Percentiles rank a stretch among this genome's conserved stretches.
These are phyloP conservation scores for Ursus arctos DNA, from an alignment of 2,113 vertebrate species.

Conservation along the genomic window DNA sequence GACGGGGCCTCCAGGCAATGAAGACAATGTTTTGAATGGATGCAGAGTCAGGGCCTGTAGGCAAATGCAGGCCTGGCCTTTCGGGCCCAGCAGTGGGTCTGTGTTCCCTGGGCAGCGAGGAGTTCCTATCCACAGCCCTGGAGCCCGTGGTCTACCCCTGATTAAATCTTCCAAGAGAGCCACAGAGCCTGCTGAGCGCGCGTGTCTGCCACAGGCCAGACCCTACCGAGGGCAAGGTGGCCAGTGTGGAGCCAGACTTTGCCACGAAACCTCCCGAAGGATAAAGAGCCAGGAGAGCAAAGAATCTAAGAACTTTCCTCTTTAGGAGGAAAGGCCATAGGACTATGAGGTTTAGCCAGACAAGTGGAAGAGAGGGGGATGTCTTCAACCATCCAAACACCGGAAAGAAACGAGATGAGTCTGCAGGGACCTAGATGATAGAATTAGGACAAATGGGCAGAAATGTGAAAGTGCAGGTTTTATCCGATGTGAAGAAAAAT, in stretches of 20 bases:
- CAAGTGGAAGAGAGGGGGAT: neutral
- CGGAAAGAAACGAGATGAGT: neutral
- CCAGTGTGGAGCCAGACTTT: neutral
- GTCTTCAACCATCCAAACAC: neutral
- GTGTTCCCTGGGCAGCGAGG: neutral
- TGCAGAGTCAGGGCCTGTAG: neutral
- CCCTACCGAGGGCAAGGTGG: neutral
- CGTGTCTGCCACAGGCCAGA: neutral
- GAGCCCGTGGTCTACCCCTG: neutral
- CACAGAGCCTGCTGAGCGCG: fast-evolving
- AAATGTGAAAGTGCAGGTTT: neutral
- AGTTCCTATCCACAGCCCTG: neutral
- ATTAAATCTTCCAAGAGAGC: neutral
- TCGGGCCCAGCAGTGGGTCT: neutral
- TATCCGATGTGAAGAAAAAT: neutral
- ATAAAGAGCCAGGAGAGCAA: neutral
- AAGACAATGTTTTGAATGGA: neutral
- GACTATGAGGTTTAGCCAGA: neutral
- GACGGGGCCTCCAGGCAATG: neutral
- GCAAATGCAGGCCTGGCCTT: neutral
- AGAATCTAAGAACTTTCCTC: neutral
- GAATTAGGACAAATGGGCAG: neutral
- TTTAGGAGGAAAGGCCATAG: neutral
- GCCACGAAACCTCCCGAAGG: neutral
- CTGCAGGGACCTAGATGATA: neutral